A percentile compares a stretch with the other conserved stretches of the same genome.
Evolutionary conservation across 2,888 invertebrate genomes (phyloP).

Genomic region (Acronicta leporina): DNA sequence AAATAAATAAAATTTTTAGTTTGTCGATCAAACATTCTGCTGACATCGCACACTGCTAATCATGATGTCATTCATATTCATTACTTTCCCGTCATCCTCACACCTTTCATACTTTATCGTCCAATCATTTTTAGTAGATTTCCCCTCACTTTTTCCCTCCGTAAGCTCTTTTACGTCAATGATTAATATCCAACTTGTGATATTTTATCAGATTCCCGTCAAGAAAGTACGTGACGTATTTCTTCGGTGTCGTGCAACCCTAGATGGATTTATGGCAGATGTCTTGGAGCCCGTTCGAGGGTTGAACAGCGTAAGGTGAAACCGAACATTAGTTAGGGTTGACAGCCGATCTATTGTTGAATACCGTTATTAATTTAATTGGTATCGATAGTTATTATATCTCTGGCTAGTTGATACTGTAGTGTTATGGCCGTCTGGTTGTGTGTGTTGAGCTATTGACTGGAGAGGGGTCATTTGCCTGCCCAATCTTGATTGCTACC

Average conservation of each 20-base stretch:
- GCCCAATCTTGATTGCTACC: not conserved
- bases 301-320: constrained; percentile 17
- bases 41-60: not conserved
- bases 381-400: not conserved
- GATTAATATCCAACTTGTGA: constrained; percentile 40
- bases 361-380: constrained; percentile 17
- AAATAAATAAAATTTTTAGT: no score
- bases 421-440: not conserved
- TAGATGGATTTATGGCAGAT: constrained; percentile 18
- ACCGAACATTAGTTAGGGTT: constrained; percentile 6
- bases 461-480: not conserved
- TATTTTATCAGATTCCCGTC: constrained; percentile 31
- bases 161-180: constrained; percentile 21
- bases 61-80: constrained; percentile 18
- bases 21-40: no score
- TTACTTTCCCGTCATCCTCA: constrained; percentile 14
- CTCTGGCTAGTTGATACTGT: not conserved
- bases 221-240: constrained; percentile 28
- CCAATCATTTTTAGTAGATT: constrained; percentile 19
- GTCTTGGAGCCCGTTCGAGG: not conserved
- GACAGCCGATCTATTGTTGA: constrained; percentile 14
- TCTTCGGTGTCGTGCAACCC: constrained; percentile 8
- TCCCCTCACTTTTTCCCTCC: constrained; percentile 24
- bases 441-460: not conserved
- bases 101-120: constrained; percentile 21